Evolutionary conservation across 1,140 invertebrate genomes (phyloP).

Genomic region (Pogonognathellus flavescens): DNA sequence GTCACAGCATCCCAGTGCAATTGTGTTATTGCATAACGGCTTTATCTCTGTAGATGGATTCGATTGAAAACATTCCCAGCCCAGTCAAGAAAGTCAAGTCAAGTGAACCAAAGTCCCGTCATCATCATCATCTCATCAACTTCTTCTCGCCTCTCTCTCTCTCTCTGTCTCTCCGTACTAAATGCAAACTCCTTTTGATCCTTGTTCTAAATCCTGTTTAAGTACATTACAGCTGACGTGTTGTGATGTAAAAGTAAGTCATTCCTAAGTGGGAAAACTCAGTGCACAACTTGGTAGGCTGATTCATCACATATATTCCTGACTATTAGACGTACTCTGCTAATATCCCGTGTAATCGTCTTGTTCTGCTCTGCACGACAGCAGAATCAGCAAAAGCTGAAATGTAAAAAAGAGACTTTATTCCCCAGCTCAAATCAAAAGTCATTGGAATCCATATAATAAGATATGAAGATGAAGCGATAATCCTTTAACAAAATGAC

Average conservation of each 20-base stretch:
- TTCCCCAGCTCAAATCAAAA: background rate
- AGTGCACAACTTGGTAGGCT: constrained; percentile 4
- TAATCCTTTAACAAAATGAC: constrained; percentile 7
- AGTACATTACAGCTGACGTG: constrained; percentile 20
- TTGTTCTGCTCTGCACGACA: background rate
- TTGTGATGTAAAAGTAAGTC: constrained; percentile 47
- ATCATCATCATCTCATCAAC: constrained; percentile 42
- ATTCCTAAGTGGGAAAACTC: constrained; percentile 46
- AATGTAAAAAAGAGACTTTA: background rate
- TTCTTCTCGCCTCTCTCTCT: constrained; percentile 41
- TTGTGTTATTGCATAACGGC: constrained; percentile 46
- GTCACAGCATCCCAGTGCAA: constrained; percentile 37
- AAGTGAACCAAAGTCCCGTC: constrained; percentile 23
- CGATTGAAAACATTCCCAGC: constrained; percentile 44
- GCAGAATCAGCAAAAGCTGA: background rate
- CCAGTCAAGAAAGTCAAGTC: constrained; percentile 45
- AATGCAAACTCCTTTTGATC: constrained; percentile 46
- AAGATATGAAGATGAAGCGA: background rate
- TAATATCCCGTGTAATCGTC: too few relatives aligned
- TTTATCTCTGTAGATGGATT: constrained; percentile 47
- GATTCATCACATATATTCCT: background rate
- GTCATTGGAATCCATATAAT: constrained; percentile 10
- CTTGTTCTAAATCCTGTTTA: constrained; percentile 45
- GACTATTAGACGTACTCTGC: too few relatives aligned
- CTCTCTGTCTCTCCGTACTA: too few relatives aligned